Base-by-base conservation (phyloP, 2,888 invertebrate genomes). In the Peribatodes rhomboidaria region DNA sequence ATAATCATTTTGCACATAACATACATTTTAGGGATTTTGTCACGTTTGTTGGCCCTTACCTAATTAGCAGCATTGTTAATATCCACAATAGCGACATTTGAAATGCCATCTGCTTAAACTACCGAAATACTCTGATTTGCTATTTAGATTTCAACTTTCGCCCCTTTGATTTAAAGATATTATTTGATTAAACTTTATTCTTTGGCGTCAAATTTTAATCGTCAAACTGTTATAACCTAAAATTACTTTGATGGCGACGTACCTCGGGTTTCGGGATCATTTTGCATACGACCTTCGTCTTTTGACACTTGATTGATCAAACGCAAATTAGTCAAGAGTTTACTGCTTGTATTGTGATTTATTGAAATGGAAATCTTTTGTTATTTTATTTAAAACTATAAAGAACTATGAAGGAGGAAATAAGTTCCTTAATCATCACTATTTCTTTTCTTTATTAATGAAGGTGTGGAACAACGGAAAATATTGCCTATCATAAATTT, bases 1-100 rank as follows among this genome's bases (percentile, higher is more conserved):
- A 78, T 82, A 81, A 76, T 67, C 58, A 79, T 72, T 68, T 74
- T 79, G 70, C 75, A 82, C 80, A 86, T 82, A 81, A 74, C 70
- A 68, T 75, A 53, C 76, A 80, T 81, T 82, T 79, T 50, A 64
- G 75, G 70, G 76, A 75, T 78, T 83, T 86, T 85, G 80, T 83
- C 82, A 80, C 76, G 74, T 81, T 58, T 80, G 80, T 70, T 71
- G 70, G 77, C 80, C 76, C 72, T 86, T 89, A 89, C 72, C 85
- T 89, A 90, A 92, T 93, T 89, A 89, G 81, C 72, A 35, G 82
- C 83, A 92, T 93, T 93, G 92, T 92, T 83, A 81, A 85, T 85
- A 80, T 81, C 70, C 73, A 77, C 72, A 76, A 82, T 80, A 81
- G 84, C 83, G 84, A 77, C 75, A 78, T 67, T 75, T 75, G 76